Conservation (phyloP, 2,888 invertebrate genomes). For the Diplazon laetatorius region DNA sequence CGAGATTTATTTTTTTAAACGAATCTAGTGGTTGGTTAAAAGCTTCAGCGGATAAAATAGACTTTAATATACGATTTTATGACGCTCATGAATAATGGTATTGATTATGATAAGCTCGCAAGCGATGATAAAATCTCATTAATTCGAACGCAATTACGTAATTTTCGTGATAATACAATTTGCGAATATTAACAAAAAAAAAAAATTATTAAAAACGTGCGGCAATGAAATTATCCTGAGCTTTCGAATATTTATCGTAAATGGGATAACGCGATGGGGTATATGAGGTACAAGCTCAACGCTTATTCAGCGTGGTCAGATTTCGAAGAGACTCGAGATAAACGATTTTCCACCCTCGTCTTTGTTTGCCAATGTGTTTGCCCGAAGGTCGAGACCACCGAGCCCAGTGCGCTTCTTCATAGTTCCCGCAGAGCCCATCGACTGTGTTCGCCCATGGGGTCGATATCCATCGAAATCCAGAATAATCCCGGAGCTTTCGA, state of each 20-base stretch:
- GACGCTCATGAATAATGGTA: not conserved
- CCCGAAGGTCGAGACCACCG: slow-evolving; percentile 39
- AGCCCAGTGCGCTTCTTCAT: not conserved
- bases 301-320: slow-evolving; percentile 34
- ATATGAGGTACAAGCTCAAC: too few species aligned
- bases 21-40: too few species aligned
- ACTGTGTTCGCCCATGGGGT: not conserved
- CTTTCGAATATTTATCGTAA: too few species aligned
- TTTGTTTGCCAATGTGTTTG: slow-evolving; percentile 29
- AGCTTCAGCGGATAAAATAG: too few species aligned
- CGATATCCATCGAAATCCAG: slow-evolving; percentile 20
- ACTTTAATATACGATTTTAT: not conserved
- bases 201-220: too few species aligned
- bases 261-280: slow-evolving; percentile 22
- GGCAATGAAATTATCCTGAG: slow-evolving; percentile 8
- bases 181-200: too few species aligned
- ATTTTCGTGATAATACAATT: not conserved
- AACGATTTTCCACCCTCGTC: slow-evolving; percentile 50
- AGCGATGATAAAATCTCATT: not conserved
- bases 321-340: slow-evolving; percentile 51
- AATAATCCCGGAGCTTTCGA: slow-evolving; percentile 23
- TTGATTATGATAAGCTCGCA: not conserved
- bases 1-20: too few species aligned
- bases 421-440: slow-evolving; percentile 4
- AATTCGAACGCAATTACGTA: not conserved